Evolutionary conservation across 35 echinoderm and acorn worm species (phyloP).

Genomic region (Apostichopus japonicus): DNA sequence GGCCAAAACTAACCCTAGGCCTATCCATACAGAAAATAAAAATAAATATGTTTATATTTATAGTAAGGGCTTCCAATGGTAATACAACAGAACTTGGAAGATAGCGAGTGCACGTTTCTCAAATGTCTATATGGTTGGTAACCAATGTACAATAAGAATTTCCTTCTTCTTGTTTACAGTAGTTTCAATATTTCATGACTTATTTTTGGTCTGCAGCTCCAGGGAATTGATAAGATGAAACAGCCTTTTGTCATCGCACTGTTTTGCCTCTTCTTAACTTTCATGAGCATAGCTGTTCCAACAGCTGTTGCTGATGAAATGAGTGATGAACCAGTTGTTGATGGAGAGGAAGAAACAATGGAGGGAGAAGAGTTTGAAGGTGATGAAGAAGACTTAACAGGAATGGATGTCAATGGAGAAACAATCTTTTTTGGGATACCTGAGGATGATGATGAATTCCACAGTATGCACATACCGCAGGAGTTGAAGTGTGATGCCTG

Average conservation of each 20-base stretch:
- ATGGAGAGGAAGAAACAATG: not conserved
- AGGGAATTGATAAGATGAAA: not conserved
- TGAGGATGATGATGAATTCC: conserved; percentile 78
- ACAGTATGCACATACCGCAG: conserved; percentile 75
- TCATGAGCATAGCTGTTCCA: not conserved
- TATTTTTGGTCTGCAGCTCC: not conserved
- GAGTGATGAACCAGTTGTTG: not conserved
- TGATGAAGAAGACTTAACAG: not conserved
- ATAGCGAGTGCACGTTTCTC: too few relatives aligned
- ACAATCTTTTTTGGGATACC: conserved; percentile 33
- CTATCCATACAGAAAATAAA: too few relatives aligned
- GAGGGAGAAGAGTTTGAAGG: not conserved
- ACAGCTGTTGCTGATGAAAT: conserved; percentile 8
- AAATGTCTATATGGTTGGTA: too few relatives aligned
- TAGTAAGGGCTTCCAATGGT: too few relatives aligned
- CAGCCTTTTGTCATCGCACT: not conserved
- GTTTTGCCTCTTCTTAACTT: not conserved
- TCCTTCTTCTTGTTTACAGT: too few relatives aligned
- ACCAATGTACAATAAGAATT: too few relatives aligned
- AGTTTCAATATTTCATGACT: too few relatives aligned
- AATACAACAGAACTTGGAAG: too few relatives aligned
- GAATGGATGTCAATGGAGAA: conserved; percentile 40
- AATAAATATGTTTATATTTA: too few relatives aligned
- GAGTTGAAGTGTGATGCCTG: conserved; percentile 93
- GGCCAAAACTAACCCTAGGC: too few relatives aligned